phyloP scores from a whole-genome alignment of 2,888 invertebrate species.

The Apamea anceps region DNA sequence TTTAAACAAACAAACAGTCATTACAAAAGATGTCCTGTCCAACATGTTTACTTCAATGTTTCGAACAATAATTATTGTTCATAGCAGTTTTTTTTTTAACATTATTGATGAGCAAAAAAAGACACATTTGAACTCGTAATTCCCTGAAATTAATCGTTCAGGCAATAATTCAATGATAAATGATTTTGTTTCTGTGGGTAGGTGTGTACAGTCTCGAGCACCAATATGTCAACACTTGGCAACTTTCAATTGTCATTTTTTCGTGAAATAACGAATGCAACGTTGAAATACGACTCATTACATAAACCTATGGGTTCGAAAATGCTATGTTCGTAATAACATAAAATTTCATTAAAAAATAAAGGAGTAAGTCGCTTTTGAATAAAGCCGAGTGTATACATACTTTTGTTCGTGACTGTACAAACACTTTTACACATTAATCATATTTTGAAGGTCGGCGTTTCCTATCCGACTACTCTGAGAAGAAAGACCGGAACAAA shows the following conservation, averaged over 20 bases:
- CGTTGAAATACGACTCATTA: too few relatives aligned
- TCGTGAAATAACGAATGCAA: too few relatives aligned
- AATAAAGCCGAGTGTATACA: too few relatives aligned
- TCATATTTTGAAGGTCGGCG: neutral
- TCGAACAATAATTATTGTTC: neutral
- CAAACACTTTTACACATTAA: too few relatives aligned
- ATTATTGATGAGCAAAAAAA: neutral
- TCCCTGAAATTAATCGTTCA: neutral
- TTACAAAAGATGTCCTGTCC: neutral
- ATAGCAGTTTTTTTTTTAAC: neutral
- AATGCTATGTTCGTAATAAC: too few relatives aligned
- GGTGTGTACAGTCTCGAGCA: too few relatives aligned
- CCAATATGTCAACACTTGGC: too few relatives aligned
- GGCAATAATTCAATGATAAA: neutral
- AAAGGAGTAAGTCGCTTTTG: too few relatives aligned
- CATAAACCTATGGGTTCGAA: too few relatives aligned
- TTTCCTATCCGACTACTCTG: neutral
- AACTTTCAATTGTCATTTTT: too few relatives aligned
- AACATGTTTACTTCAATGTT: neutral
- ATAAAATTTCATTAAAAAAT: too few relatives aligned
- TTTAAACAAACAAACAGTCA: neutral
- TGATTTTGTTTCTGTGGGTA: neutral
- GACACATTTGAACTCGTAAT: neutral
- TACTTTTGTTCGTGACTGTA: too few relatives aligned
- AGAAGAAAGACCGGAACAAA: neutral